Evolutionary conservation across 2,113 vertebrate species (phyloP), one percentile per base, ranked within the genome.

Genomic region (Plestiodon gilberti): DNA sequence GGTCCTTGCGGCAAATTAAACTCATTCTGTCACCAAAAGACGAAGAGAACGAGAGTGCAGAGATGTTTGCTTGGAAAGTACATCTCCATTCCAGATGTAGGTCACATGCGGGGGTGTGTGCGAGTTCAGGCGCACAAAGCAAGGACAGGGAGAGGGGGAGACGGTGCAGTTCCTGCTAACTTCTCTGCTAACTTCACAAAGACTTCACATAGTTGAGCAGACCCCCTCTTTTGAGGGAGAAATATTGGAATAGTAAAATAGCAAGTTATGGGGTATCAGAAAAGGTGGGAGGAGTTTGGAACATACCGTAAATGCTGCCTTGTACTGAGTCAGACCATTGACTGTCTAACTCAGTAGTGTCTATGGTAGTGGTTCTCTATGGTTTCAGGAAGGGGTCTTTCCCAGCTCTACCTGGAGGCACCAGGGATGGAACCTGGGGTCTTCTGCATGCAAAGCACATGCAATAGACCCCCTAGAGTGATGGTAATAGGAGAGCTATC

Each of bases 11-110:
- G 33, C 28, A 52, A 55, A 64, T 87, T 74, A 87, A 75, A 87
- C 59, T 74, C 85, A 81, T 81, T 81, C 69, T 81, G 85, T 87
- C 78, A 75, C 61, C 43, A 67, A 85, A 78, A 85, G 83, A 81
- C 59, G n/a, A 65, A 35, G 43, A 40, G 76, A 78, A 73, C 40
- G 25, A 74, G 61, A 43, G 57, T 25, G 40, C n/a, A 10, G 33
- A 80, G 67, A 88, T 40, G 57, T 67, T 73, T 40, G 82, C 67
- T 52, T 25, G 57, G 70, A 74, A 80, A 84, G 43, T n/a, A 79
- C 82, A 74, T 73, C 82, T 80, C 43, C 14, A 9, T 57, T 80
- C 25, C 69, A 57, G 67, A 73, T 84, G n/a, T 88, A 79, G 82
- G 81, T 88, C 82, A 40, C 76, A 57, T 62, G 59, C 30, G 43